Evolutionary conservation across 1,140 invertebrate genomes (phyloP), one percentile per base, ranked within the genome.

Genomic region (Monomorium pharaonis): DNA sequence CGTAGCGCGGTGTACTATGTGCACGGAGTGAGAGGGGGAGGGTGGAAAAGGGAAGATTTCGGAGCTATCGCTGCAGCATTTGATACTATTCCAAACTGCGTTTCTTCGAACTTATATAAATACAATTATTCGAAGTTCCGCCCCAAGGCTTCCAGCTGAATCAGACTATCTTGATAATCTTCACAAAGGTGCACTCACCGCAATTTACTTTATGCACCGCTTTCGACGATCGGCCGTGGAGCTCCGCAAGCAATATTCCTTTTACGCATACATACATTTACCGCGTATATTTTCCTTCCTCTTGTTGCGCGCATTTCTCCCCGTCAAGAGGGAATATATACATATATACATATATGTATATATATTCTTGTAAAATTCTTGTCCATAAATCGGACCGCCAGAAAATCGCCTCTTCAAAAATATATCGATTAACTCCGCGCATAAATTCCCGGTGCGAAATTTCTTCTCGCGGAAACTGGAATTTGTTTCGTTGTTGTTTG

Each of bases 41-140:
- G n/a, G n/a, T n/a, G n/a, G n/a, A n/a, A n/a, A n/a, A n/a, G n/a
- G n/a, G n/a, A n/a, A n/a, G n/a, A n/a, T n/a, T n/a, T 37, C 37
- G 18, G n/a, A 51, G 16, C 42, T 75, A 58, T 72, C 27, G 9
- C 47, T 60, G 27, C 6, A 72, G 65, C 16, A 58, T n/a, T 60
- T 10, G 51, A 85, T 67, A 58, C 47, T 42, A 72, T 56, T 89
- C 56, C 44, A 30, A 7, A 37, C 49, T 51, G 9, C 54, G 21
- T 12, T 84, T 37, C 14, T n/a, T 33, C 18, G 81, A 47, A 80
- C 33, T 72, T 84, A 65, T 75, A 75, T 75, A 75, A 69, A 76
- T 44, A 18, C 49, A 47, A 47, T 37, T 60, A 47, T 62, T 10
- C 27, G 0, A 80, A 88, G 74, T 89, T 78, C 14, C 24, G 67